Evolutionary conservation across 2,888 invertebrate species (phyloP).

Genomic region (Agonopterix subpropinquella): DNA sequence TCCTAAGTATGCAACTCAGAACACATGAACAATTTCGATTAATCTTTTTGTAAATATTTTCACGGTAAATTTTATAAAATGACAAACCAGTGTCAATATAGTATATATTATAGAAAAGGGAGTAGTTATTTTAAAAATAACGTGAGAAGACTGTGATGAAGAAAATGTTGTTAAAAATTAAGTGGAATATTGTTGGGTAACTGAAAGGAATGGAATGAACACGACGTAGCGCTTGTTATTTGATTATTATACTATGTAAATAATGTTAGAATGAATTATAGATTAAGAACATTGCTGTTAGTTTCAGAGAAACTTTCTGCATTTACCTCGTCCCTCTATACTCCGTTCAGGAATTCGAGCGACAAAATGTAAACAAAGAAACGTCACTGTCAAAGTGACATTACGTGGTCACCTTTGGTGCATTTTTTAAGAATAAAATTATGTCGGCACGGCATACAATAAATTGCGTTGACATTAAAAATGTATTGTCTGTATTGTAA

Average conservation of each 20-base stretch:
- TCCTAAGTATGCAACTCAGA: conserved; percentile 9
- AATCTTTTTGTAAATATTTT: conserved; percentile 15
- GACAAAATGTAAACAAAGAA: too few species aligned
- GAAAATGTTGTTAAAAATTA: conserved; percentile 38
- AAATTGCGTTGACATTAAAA: too few species aligned
- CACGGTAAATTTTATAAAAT: conserved; percentile 3
- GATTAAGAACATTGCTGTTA: conserved; percentile 4
- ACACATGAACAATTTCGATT: conserved; percentile 11
- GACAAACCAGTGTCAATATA: conserved; percentile 13
- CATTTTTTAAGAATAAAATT: too few species aligned
- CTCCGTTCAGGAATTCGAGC: too few species aligned
- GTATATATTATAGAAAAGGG: conserved; percentile 3
- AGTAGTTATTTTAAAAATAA: conserved; percentile 42
- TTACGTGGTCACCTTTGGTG: too few species aligned
- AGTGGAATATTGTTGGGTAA: conserved; percentile 38
- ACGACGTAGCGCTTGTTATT: conserved; percentile 5
- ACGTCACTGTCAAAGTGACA: too few species aligned
- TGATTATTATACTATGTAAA: conserved; percentile 7
- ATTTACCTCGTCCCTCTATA: conserved; percentile 31
- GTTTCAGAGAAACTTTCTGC: conserved; percentile 29
- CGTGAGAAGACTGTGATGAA: conserved; percentile 72
- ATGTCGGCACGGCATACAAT: too few species aligned
- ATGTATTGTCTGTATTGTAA: too few species aligned
- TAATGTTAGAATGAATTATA: conserved; percentile 15
- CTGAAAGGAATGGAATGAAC: conserved; percentile 16